Evolutionary conservation across 1,140 invertebrate genomes (phyloP), one percentile per base, ranked within the genome.

Genomic region (Liolophura sinensis): DNA sequence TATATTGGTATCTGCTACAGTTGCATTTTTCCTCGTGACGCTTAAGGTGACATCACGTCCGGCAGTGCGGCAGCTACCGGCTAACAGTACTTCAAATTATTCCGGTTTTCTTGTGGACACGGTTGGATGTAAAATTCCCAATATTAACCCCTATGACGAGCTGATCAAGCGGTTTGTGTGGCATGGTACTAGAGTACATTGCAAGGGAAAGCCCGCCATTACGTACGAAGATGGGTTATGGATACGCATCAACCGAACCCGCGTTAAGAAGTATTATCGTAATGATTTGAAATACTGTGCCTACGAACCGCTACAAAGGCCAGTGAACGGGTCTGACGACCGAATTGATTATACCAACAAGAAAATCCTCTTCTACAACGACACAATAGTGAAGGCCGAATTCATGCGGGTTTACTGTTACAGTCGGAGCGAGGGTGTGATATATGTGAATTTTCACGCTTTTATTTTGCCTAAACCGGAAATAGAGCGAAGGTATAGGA

Each of bases 111-210:
- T 92, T 51, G 88, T 92, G 1, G 89, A 89, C 81, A 91, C 88
- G 74, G 83, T 89, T 1, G 91, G 92, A 24, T 96, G 94, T 78
- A 88, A 89, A 6, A 93, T 95, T 71, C 92, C 93, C 0, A 88
- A 89, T 14, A 86, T 95, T 60, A 88, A 91, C 70, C 89, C 92
- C 0, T 89, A 89, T 58, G 91, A 94, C 68, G 79, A 86, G 12
- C 89, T 90, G 22, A 89, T 92, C n/a, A 86, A 84, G 67, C 79
- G 85, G 31, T 87, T 88, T 66, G 87, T 90, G 20, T 86, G 86
- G 54, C 85, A 87, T 31, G 81, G 86, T 51, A 85, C 87, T 63
- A 89, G 88, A 52, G 84, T 89, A 31, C 62, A 82, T 0, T 92
- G 91, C 73, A 81, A 86, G 7, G 82, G 78, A 40, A 73, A 75